phyloP scores from a whole-genome alignment of 2,113 vertebrate species.

The Fregata magnificens region DNA sequence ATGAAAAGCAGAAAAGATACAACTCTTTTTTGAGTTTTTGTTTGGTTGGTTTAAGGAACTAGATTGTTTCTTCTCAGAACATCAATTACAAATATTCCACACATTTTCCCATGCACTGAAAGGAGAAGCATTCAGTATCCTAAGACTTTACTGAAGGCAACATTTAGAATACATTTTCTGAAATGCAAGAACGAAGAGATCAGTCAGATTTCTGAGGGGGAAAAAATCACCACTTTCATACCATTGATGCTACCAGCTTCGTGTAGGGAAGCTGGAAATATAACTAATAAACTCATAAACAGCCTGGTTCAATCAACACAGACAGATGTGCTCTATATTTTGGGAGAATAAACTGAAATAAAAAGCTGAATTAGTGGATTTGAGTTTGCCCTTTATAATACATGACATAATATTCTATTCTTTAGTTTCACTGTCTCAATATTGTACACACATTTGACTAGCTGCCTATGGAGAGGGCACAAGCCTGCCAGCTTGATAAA shows the following conservation, averaged over 20 bases:
- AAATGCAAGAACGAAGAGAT: not conserved
- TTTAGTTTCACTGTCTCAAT: not conserved
- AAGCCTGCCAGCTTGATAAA: not conserved
- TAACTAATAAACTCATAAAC: not conserved
- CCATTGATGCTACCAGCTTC: not conserved
- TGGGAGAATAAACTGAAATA: not conserved
- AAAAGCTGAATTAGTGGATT: not conserved
- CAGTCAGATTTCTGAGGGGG: not conserved
- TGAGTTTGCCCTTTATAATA: not conserved
- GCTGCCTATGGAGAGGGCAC: not conserved
- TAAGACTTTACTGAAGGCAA: not conserved
- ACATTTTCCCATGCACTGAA: not conserved
- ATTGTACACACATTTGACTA: not conserved
- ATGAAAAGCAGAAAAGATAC: not conserved
- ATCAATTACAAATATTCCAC: not conserved
- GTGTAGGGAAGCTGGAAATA: not conserved
- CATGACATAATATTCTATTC: not conserved
- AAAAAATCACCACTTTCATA: not conserved
- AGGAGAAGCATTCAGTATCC: not conserved
- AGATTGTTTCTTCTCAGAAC: not conserved
- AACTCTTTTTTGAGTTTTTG: not conserved
- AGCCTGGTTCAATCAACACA: not conserved
- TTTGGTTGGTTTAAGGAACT: not conserved
- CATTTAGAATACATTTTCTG: not conserved
- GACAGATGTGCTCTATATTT: not conserved